Evolutionary conservation across 1,140 invertebrate species (phyloP), one percentile per base, ranked within the genome.

Genomic region (Dinothrombium tinctorium): DNA sequence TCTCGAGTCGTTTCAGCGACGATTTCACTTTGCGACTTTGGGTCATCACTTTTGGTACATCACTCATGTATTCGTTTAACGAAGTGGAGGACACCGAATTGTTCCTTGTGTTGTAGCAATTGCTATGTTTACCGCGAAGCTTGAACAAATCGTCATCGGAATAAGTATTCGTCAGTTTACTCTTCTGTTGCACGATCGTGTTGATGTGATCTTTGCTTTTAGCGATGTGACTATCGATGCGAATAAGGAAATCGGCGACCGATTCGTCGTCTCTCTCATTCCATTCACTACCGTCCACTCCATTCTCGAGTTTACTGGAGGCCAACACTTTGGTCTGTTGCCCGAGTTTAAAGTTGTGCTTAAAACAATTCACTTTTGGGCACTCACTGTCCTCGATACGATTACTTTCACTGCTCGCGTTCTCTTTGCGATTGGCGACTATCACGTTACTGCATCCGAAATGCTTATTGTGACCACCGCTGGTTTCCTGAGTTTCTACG

Each of bases 221-320:
- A 26, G 78, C 80, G 54, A 86, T 78, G 17, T 76, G 74, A 46
- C 69, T 73, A 63, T 86, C 81, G 53, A 86, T 75, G 65, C 79
- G 74, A 46, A 69, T 76, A 50, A 87, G 65, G 57, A 83, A 84
- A 50, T 83, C 75, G 53, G 72, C 71, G 51, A 76, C 71, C 48
- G 62, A 65, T 63, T 69, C 58, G 68, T 74, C 57, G 69, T 69
- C 53, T 72, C 71, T 48, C 37, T 49, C 49, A 44, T 33, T 47
- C 25, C 14, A 28, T 42, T 39, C 15, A 41, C 12, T 15, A 9
- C 15, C 24, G n/a, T 41, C 22, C 4, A 11, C 17, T 12, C 33
- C 33, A 25, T 40, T 24, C 12, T 33, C 14, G 15, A 15, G 31
- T n/a, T 43, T 41, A 17, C 41, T 37, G 26, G 12, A 44, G 23